These are phyloP conservation scores for Sciaenops ocellatus DNA, from an alignment of 2,797 vertebrate species.

Conservation along the genomic window DNA sequence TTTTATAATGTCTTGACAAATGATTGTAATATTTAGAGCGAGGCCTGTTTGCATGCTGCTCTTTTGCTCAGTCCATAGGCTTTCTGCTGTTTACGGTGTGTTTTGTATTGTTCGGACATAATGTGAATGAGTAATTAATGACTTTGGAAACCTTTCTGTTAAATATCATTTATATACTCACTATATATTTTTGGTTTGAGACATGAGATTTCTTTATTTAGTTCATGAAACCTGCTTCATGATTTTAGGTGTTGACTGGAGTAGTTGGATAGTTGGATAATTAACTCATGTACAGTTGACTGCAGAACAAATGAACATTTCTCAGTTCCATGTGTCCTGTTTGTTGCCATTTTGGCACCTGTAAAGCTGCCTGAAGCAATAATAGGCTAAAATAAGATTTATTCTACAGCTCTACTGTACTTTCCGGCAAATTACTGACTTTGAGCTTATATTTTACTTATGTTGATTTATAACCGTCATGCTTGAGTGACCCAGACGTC, in stretches of 20 bases:
- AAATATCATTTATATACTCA: neutral
- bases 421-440: constrained; percentile 20
- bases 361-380: constrained; percentile 30
- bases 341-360: constrained; percentile 30
- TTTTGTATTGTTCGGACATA: constrained; percentile 3
- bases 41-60: neutral
- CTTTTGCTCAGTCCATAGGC: neutral
- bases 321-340: constrained; percentile 35
- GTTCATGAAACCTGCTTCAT: neutral
- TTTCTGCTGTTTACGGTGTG: constrained; percentile 11
- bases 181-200: neutral
- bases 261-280: constrained; percentile 10
- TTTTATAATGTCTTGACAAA: constrained; percentile 3
- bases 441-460: constrained; percentile 24
- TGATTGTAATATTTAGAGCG: constrained; percentile 33
- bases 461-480: constrained; percentile 41
- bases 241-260: neutral
- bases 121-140: neutral
- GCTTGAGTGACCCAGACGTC: constrained; percentile 30
- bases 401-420: constrained; percentile 29
- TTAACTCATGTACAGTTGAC: constrained; percentile 14
- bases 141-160: neutral
- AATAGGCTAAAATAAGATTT: constrained; percentile 47
- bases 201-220: neutral
- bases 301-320: constrained; percentile 44